Evolutionary conservation across 2,888 invertebrate genomes (phyloP), one percentile per base, ranked within the genome.

Genomic region (Cosmia pyralina): DNA sequence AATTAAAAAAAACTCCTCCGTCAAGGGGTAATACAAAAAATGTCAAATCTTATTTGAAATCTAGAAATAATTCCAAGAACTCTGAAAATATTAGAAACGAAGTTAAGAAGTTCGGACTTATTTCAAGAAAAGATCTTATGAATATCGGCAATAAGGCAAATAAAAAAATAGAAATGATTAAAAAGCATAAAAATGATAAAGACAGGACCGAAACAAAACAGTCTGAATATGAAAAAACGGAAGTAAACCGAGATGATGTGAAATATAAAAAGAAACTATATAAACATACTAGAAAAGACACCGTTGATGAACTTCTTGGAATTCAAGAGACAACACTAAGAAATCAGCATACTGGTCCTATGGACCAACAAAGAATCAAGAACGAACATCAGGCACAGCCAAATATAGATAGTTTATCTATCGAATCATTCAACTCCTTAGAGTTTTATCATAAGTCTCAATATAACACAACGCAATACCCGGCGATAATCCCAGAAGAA

Each of bases 401-500:
- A 19, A 41, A n/a, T 41, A 3, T 1, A 59, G 44, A 22, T 17
- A 69, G 28, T 34, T 52, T 13, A n/a, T 52, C 41, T 46, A 15
- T 13, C 2, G 28, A 53, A 52, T 34, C 48, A 48, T 19, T 15
- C 0, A 34, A 13, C n/a, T 69, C 52, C 34, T n/a, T 44, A 22
- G 59, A 79, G 15, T 46, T 70, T 22, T n/a, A 59, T 34, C n/a
- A 41, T 13, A n/a, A 78, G 46, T 28, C n/a, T 2, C 59, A 41
- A 0, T 0, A 11, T 10, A 34, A 34, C 1, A 59, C 4, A 22
- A 22, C 8, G 10, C 15, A 19, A n/a, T 58, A 28, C 19, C 38
- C 15, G 22, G 1, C 15, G 15, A 41, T 22, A 11, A 0, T 48
- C 0, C n/a, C 17, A 15, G 6, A 17, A 22, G 10, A 34, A 50